Base-by-base conservation (phyloP, 2,113 vertebrate species). In the Austrofundulus limnaeus region DNA sequence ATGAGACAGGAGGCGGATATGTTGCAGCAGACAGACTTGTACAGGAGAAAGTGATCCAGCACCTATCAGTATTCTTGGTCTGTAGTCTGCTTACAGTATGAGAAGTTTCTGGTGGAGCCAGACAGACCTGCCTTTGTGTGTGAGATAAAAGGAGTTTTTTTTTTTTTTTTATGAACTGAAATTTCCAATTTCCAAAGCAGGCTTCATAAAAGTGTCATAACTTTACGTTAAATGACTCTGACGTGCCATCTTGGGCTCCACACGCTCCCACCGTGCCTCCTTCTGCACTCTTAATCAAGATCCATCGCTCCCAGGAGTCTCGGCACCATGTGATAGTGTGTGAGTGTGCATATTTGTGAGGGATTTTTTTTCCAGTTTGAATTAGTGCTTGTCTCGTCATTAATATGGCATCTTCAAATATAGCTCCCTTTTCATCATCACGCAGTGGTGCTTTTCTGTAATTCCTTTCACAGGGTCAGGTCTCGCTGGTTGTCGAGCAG, bases 121-220 rank as follows among this genome's bases (percentile, higher is more conserved):
- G 46, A 68, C 41, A 46, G 42, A 59, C 50, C 19, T 46, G 48
- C 11, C 5, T 38, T 42, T 45, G 37, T 20, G 63, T 47, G 42
- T 21, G 37, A 17, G 37, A 12, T 41, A 20, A 10, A 34, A 9
- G 5, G 5, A 15, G 52, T 1, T 28, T 28, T 63, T 56, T 12
- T 68, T 1, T 28, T 28, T 63, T 56, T 12, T 68, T 17, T 54
- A 50, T 62, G 62, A 61, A 45, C 62, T 52, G 59, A 63, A 52
- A 54, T 39, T 39, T 39, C 46, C 56, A 47, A 45, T 81, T 81
- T 81, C 62, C 61, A 83, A 72, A 82, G 72, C 67, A 77, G 50
- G 60, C 55, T 66, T 86, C 80, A 85, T 88, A 81, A 88, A 86
- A 84, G 62, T 87, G 84, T 80, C 83, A 86, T 77, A 84, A 86